Evolutionary conservation across 2,888 invertebrate species (phyloP), one percentile per base, ranked within the genome.

Genomic region (Nomada flava): DNA sequence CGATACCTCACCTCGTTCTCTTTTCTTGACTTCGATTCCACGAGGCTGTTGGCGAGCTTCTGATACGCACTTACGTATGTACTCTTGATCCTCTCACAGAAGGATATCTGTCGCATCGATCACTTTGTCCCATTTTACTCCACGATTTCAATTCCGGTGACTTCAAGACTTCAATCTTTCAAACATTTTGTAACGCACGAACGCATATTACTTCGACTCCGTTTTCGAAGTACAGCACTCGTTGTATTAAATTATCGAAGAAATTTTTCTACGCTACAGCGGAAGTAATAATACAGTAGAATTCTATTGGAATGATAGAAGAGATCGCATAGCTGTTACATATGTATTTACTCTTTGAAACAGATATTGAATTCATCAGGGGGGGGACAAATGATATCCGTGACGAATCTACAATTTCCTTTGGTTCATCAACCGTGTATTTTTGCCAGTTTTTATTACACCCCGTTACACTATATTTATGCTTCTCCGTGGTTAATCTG

Each of bases 331-430:
- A 26, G 11, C 42, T 13, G 57, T 10, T 23, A 44, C 11, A 53
- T 20, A 42, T 36, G 0, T 11, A 13, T 11, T 63, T 60, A 13
- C 57, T 15, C 23, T 47, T 9, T 47, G 18, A 13, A 36, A 70
- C n/a, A 23, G 68, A 26, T 74, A 83, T 83, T 64, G 57, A 82
- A 78, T 83, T 78, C 59, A 26, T 57, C 15, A 23, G 53, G 42
- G 65, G 72, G 36, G 44, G 36, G 81, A 47, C 63, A 82, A 77
- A 76, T 69, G 89, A 90, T 90, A 90, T 76, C 88, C 85, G 86
- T 89, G 80, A 90, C 86, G 85, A 89, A 85, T 90, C 87, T 89
- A 83, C 87, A 79, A 86, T 89, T 89, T 84, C 89, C 67, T 69
- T 76, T 77, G 67, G 64, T 70, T 82, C 83, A 72, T 83, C 83